These are phyloP conservation scores for Spondyliosoma cantharus DNA, from an alignment of 2,797 vertebrate genomes.

Conservation along the genomic window DNA sequence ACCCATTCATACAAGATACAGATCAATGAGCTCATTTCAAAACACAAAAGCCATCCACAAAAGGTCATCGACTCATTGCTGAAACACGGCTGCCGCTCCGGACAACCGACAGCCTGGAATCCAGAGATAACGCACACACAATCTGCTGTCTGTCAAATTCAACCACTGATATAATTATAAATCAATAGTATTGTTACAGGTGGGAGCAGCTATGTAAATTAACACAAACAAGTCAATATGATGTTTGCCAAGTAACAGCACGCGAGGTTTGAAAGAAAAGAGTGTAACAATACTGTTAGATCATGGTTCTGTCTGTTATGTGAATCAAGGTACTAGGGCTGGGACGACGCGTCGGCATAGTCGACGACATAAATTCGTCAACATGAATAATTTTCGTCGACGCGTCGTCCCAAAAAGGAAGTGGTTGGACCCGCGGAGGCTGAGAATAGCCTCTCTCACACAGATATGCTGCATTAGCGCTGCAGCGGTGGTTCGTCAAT, in stretches of 20 bases:
- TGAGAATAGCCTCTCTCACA: no score
- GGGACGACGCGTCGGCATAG: no score
- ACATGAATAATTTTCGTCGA: no score
- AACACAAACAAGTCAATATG: constrained; percentile 1
- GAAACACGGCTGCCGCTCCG: constrained; percentile 4
- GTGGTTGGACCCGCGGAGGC: no score
- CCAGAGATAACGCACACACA: constrained; percentile 50
- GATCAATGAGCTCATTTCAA: constrained; percentile 37
- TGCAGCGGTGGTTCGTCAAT: no score
- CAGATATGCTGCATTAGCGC: no score
- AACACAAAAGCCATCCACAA: constrained; percentile 20
- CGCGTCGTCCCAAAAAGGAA: no score
- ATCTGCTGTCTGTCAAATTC: constrained; percentile 5
- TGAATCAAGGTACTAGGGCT: not conserved
- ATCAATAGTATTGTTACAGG: not conserved
- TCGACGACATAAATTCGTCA: no score
- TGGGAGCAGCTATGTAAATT: not conserved
- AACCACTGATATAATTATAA: not conserved
- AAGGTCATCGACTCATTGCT: constrained; percentile 23
- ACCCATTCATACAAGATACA: not conserved
- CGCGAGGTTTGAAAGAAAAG: not conserved
- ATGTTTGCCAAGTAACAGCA: not conserved
- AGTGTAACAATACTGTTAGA: not conserved
- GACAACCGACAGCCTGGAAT: constrained; percentile 41
- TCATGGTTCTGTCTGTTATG: not conserved